Conservation (phyloP, 1,140 invertebrate genomes). For the Acromyrmex heyeri region DNA sequence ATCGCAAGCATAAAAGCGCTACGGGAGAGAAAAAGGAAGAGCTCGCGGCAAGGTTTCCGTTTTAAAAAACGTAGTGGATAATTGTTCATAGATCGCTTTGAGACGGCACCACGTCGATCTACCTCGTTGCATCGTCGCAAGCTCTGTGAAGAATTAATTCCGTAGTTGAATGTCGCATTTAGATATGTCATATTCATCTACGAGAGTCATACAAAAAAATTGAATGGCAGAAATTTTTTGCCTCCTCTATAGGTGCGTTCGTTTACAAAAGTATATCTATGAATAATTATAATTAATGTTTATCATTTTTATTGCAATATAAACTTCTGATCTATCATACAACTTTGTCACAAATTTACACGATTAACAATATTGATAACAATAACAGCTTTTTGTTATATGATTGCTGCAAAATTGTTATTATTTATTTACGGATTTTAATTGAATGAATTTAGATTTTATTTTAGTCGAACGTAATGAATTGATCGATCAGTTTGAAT, state of each 20-base stretch:
- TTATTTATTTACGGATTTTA: background rate
- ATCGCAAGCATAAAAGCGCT: conserved; percentile 46
- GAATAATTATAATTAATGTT: background rate
- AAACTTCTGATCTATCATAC: background rate
- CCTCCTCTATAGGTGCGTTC: background rate
- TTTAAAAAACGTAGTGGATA: conserved; percentile 40
- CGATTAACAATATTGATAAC: background rate
- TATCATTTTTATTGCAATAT: background rate
- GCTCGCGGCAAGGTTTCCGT: background rate
- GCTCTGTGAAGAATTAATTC: conserved; percentile 51
- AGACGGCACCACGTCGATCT: conserved; percentile 33
- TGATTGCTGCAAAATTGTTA: background rate
- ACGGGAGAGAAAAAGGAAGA: conserved; percentile 3
- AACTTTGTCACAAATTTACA: background rate
- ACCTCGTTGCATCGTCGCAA: conserved; percentile 1
- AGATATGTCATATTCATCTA: background rate
- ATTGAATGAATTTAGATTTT: background rate
- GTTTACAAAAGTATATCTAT: background rate
- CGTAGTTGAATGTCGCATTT: conserved; percentile 3
- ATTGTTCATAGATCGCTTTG: conserved; percentile 55
- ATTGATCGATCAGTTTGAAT: background rate
- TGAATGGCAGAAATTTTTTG: conserved; percentile 1
- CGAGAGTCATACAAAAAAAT: background rate
- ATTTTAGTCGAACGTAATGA: background rate
- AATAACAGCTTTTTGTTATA: background rate